Percentiles rank a stretch among this genome's conserved stretches.
Conservation (phyloP, 2,888 invertebrate genomes). For the Sarcophaga subvicina region DNA sequence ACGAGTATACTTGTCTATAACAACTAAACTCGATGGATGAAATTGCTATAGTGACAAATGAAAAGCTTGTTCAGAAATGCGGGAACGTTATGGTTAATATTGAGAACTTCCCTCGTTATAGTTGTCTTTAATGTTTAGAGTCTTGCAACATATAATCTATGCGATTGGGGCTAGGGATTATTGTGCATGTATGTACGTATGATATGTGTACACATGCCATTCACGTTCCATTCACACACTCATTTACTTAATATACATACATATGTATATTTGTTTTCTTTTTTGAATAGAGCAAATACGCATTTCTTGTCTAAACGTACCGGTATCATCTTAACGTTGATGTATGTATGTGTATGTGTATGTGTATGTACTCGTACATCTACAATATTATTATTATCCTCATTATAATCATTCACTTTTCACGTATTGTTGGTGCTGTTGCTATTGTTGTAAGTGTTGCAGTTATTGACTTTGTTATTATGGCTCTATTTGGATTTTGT, state of each 20-base stretch:
- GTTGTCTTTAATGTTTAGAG: too few species aligned
- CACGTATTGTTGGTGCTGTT: constrained; percentile 8
- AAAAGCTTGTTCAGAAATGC: too few species aligned
- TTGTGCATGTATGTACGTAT: background rate
- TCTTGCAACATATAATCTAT: too few species aligned
- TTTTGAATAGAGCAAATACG: background rate
- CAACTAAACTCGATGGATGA: too few species aligned
- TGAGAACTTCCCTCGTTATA: too few species aligned
- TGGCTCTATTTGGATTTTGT: constrained; percentile 18
- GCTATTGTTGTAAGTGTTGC: background rate
- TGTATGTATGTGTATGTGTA: background rate
- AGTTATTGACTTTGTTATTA: background rate
- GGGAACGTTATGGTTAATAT: too few species aligned
- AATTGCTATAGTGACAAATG: too few species aligned
- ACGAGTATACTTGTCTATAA: too few species aligned
- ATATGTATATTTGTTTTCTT: background rate
- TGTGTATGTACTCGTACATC: background rate
- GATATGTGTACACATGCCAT: background rate
- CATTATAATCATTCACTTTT: constrained; percentile 49
- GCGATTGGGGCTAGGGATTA: too few species aligned
- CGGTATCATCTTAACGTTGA: background rate
- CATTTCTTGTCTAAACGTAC: constrained; percentile 12
- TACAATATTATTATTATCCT: constrained; percentile 31
- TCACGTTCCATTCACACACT: constrained; percentile 44
- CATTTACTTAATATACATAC: constrained; percentile 12